Percentiles rank a stretch among this genome's conserved stretches.
phyloP scores from a whole-genome alignment of 2,113 vertebrate species.

The Myotis lucifugus region DNA sequence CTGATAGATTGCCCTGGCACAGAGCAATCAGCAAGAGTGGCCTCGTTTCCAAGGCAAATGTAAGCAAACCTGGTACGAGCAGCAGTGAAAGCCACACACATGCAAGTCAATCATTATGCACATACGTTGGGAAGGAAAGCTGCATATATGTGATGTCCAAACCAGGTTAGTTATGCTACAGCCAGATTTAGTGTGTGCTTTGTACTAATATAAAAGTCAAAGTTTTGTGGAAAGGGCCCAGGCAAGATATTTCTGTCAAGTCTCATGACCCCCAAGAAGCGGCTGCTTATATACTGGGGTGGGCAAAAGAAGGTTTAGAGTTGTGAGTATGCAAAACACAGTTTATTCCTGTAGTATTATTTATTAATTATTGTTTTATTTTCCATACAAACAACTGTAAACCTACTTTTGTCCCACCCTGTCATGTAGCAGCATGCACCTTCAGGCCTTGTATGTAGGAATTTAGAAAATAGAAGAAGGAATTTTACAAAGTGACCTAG shows the following conservation, averaged over 20 bases:
- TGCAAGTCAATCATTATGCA: background rate
- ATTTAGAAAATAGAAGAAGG: background rate
- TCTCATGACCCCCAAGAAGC: background rate
- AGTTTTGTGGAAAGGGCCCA: background rate
- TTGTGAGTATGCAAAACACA: background rate
- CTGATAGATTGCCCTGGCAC: background rate
- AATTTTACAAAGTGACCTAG: background rate
- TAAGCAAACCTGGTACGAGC: background rate
- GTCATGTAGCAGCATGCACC: accelerated
- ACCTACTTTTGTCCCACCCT: background rate
- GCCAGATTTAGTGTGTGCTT: background rate
- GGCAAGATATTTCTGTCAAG: background rate
- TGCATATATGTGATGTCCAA: background rate
- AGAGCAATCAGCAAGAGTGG: background rate
- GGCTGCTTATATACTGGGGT: background rate
- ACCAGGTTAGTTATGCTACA: background rate
- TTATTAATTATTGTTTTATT: background rate
- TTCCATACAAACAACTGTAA: background rate
- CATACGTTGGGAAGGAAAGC: background rate
- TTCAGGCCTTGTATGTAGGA: background rate
- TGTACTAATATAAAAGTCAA: background rate
- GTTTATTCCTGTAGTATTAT: background rate
- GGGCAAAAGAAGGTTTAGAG: background rate
- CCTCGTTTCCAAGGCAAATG: background rate
- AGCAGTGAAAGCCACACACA: background rate